phyloP scores from a whole-genome alignment of 2,797 vertebrate species.

The Muscicapa striata region DNA sequence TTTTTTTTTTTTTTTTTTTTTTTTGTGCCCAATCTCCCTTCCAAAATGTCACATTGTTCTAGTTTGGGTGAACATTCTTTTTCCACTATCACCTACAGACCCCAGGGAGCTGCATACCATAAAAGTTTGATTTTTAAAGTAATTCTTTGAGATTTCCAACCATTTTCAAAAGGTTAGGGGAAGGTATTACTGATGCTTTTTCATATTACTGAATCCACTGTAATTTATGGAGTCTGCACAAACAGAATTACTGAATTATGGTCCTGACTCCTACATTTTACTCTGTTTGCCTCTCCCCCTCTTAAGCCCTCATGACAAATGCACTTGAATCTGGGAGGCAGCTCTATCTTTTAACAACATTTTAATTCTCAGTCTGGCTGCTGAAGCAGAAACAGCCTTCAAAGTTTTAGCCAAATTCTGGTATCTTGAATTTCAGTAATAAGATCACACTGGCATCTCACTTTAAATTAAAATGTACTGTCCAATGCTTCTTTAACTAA shows the following conservation, averaged over 20 bases:
- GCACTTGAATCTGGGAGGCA: neutral
- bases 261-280: neutral
- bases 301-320: neutral
- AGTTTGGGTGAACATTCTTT: neutral
- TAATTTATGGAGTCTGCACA: neutral
- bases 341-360: neutral
- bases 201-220: neutral
- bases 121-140: neutral
- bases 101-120: neutral
- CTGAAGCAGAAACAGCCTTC: neutral
- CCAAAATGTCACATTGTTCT: neutral
- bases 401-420: neutral
- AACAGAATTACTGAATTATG: neutral
- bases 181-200: neutral
- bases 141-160: neutral
- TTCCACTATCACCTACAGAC: neutral
- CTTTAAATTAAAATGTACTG: neutral
- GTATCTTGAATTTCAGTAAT: neutral
- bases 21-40: neutral
- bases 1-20: neutral
- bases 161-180: neutral
- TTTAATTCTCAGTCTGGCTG: neutral
- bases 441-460: neutral
- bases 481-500: neutral
- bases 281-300: neutral